Evolutionary conservation across 1,140 invertebrate genomes (phyloP).

Genomic region (Solenopsis invicta): DNA sequence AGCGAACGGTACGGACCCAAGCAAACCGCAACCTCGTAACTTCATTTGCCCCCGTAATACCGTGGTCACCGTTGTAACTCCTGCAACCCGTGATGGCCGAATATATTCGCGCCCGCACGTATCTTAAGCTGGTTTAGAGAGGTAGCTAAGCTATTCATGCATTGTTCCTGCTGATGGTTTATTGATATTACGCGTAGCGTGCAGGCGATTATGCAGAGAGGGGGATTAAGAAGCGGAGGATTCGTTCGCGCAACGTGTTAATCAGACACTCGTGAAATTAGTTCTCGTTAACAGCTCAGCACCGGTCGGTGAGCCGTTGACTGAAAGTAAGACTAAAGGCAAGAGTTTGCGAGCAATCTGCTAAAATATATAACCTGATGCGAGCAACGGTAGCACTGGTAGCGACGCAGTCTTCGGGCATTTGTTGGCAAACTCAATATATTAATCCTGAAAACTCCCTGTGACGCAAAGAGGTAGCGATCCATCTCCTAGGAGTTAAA

Average conservation of each 20-base stretch:
- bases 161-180: constrained; percentile 55
- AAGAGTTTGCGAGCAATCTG: constrained; percentile 1
- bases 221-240: constrained; percentile 32
- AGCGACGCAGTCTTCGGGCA: background rate
- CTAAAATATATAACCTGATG: background rate
- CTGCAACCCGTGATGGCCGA: constrained; percentile 57
- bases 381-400: background rate
- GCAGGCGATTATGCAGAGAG: constrained; percentile 3
- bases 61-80: constrained; percentile 48
- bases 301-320: background rate
- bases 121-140: constrained; percentile 60
- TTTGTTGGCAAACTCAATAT: constrained; percentile 5
- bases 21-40: constrained; percentile 77
- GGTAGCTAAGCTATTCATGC: constrained; percentile 50
- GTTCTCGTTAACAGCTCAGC: constrained; percentile 39
- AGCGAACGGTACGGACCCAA: constrained; percentile 42
- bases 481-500: constrained; percentile 16
- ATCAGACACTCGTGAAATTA: constrained; percentile 46
- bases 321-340: background rate
- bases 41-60: constrained; percentile 76
- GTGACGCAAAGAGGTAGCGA: background rate
- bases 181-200: constrained; percentile 60
- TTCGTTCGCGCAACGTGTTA: constrained; percentile 27
- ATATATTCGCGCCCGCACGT: constrained; percentile 38
- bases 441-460: constrained; percentile 25